A percentile compares a stretch with the other conserved stretches of the same genome.
Evolutionary conservation across 2,888 invertebrate species (phyloP).

Genomic region (Choristoneura rosaceana): DNA sequence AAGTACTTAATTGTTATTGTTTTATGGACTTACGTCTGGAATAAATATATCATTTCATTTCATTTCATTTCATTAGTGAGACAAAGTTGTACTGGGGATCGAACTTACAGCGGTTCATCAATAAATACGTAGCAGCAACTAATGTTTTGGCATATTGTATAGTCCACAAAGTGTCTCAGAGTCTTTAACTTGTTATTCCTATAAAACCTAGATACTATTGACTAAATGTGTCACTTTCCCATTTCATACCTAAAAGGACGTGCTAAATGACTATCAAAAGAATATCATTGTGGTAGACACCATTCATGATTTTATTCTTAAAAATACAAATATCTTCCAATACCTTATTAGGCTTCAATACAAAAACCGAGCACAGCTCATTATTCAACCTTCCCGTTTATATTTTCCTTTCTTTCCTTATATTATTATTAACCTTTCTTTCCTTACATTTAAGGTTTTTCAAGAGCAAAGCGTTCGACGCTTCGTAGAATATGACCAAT

Average conservation of each 20-base stretch:
- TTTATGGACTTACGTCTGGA: too few species aligned
- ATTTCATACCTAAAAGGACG: background rate
- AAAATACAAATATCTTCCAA: background rate
- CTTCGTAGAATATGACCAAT: slow-evolving; percentile 16
- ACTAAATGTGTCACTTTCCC: background rate
- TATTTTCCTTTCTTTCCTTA: slow-evolving; percentile 12
- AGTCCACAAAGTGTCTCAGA: background rate
- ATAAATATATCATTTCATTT: too few species aligned
- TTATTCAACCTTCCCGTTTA: background rate
- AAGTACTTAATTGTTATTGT: too few species aligned
- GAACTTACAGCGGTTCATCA: too few species aligned
- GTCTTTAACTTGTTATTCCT: background rate
- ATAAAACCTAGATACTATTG: background rate
- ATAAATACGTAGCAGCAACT: background rate
- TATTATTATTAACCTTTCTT: background rate
- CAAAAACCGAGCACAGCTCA: slow-evolving; percentile 35
- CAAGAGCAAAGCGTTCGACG: slow-evolving; percentile 30
- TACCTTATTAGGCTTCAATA: background rate
- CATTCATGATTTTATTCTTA: background rate
- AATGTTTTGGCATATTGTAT: background rate
- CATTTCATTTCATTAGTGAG: too few species aligned
- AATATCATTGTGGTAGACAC: background rate
- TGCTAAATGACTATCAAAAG: background rate
- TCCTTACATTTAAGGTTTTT: slow-evolving; percentile 12
- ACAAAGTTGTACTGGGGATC: too few species aligned